Evolutionary conservation across 2,888 invertebrate species (phyloP).

Genomic region (Dione vanillae): DNA sequence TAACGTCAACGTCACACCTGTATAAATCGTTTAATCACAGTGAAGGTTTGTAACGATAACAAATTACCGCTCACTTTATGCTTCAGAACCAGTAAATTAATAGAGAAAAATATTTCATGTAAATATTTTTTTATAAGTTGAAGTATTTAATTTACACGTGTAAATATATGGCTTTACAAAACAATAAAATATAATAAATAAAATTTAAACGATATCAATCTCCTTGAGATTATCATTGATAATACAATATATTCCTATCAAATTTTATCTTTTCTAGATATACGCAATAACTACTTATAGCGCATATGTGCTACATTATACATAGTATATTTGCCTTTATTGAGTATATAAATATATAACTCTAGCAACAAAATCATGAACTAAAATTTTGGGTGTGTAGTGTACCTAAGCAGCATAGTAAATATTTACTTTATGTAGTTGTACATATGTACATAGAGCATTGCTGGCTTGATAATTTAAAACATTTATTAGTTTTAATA

Average conservation of each 20-base stretch:
- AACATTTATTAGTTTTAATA: neutral
- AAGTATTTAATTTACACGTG: neutral
- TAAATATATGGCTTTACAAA: neutral
- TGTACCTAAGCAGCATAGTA: neutral
- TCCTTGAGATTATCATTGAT: constrained; percentile 66
- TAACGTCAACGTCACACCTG: constrained; percentile 66
- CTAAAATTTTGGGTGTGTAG: constrained; percentile 2
- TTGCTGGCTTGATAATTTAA: neutral
- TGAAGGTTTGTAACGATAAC: constrained; percentile 64
- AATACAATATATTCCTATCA: constrained; percentile 47
- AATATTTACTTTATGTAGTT: constrained; percentile 34
- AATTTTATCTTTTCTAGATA: constrained; percentile 43
- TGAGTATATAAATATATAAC: neutral
- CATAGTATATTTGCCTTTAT: constrained; percentile 10
- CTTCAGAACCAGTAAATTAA: constrained; percentile 4
- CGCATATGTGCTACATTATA: constrained; percentile 16
- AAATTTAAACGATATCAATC: constrained; percentile 59
- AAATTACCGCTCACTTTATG: constrained; percentile 58
- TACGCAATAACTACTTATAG: constrained; percentile 10
- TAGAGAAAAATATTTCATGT: neutral
- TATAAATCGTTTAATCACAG: constrained; percentile 69
- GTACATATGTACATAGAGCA: neutral
- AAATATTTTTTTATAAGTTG: neutral
- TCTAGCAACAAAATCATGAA: no score
- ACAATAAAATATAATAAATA: constrained; percentile 19